phyloP scores from a whole-genome alignment of 2,113 vertebrate genomes.

The Benthochromis sp. region DNA sequence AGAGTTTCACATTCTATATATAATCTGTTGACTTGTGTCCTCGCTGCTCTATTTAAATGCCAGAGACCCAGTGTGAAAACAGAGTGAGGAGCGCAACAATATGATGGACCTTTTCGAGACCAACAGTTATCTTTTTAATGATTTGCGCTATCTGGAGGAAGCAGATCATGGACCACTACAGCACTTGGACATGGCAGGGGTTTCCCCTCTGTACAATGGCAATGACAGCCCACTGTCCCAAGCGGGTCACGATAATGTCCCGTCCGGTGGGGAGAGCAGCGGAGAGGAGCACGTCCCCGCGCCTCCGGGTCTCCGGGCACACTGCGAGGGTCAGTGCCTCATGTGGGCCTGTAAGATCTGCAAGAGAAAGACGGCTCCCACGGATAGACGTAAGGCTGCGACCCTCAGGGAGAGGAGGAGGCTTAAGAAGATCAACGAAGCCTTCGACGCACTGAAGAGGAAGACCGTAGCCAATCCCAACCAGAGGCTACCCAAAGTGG shows the following conservation, averaged over 20 bases:
- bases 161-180: constrained; percentile 86
- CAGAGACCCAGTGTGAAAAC: constrained; percentile 74
- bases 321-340: constrained; percentile 91
- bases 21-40: constrained; percentile 90
- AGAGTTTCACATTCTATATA: constrained; percentile 98
- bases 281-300: constrained; percentile 91
- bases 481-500: constrained; percentile 95
- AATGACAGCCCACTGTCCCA: constrained; percentile 82
- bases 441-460: constrained; percentile 92
- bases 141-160: constrained; percentile 84
- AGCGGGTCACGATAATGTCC: constrained; percentile 78
- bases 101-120: constrained; percentile 99
- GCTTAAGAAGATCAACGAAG: constrained; percentile 98
- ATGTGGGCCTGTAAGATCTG: constrained; percentile 98
- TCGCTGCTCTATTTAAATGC: constrained; percentile 92
- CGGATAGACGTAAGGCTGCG: constrained; percentile 90
- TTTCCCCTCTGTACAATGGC: constrained; percentile 85
- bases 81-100: constrained; percentile 75
- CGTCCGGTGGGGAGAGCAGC: constrained; percentile 84
- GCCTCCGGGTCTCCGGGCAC: constrained; percentile 85
- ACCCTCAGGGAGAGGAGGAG: constrained; percentile 88
- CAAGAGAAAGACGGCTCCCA: constrained; percentile 91
- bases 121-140: constrained; percentile 89
- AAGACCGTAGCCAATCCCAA: constrained; percentile 93
- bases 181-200: constrained; percentile 85